Evolutionary conservation across 2,797 vertebrate species (phyloP), one percentile per base, ranked within the genome.

Genomic region (Enteromius radiatus): DNA sequence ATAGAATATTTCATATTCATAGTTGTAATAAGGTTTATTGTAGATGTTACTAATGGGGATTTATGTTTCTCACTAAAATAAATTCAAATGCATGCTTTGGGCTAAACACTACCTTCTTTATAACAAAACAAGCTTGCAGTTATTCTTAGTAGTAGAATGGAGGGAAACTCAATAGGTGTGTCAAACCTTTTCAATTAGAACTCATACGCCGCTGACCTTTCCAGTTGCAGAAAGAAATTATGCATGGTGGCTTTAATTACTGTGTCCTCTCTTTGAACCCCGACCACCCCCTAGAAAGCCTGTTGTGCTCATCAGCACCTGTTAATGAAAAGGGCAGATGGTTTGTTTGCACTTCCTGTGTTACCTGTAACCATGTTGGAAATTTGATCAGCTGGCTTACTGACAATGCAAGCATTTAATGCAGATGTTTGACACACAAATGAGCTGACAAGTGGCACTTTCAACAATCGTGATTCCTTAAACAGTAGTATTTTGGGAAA

Each of bases 181-280:
- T 88, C 89, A 45, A 90, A 91, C 89, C 70, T 1, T 43, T 80
- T 86, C 83, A 74, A 77, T 33, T 65, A 19, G 70, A 74, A 77
- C 83, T n/a, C 82, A 80, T 76, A 76, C 47, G 86, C 65, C 74
- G 47, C 45, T 83, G 82, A 86, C 86, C 84, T 84, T 85, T 87
- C 90, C 81, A 84, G 88, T 89, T 89, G 74, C 89, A 89, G 64
- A 87, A 80, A 61, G 73, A 43, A 83, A 91, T 95, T 92, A 91
- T 92, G 86, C 85, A 90, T 5, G 90, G 91, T 75, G 83, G 89
- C 89, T 94, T 93, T 91, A 71, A 86, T 74, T 86, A 75, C 73
- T 28, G 33, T 54, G 41, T 49, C 76, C 77, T 49, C 52, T 81
- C 87, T 90, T 93, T 94, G 87, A 92, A 89, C 82, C 31, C 31